Base-by-base conservation (phyloP, 2,113 vertebrate species). In the Mormyrus lacerda region DNA sequence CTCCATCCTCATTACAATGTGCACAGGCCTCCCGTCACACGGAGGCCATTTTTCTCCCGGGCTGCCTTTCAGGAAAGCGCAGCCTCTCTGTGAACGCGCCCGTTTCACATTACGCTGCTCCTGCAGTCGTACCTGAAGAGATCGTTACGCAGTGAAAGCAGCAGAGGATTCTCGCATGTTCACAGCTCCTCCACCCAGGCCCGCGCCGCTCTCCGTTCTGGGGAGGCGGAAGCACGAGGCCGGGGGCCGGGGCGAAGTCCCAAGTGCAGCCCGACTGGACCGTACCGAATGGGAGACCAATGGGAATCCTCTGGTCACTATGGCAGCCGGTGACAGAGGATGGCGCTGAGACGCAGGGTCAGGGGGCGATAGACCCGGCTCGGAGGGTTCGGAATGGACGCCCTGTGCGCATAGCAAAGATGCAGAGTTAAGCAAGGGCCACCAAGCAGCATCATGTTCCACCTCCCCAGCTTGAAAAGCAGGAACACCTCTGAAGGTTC, bases 1-100 rank as follows among this genome's bases (percentile, higher is more conserved):
- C 82, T 58, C 58, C 24, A 35, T 53, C 85, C 47, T 53, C 61
- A 76, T 42, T 79, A 76, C 58, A 90, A 87, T 73, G 58, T 35
- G 48, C 65, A 42, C 13, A 15, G 61, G 44, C 31, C 58, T 73
- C 83, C 3, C 21, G 3, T 13, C 35, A 45, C 35, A 47, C 21
- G 44, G 47, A 58, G 21, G 45, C n/a, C 61, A 39, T 47, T 86
- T 87, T 90, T 87, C 39, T 51, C 86, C 27, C 21, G 55, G 53
- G 7, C 79, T 85, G n/a, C 82, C 45, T 61, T 35, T 88, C 50
- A 87, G 42, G 19, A 48, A 69, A 48, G 44, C 87, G 11, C 15
- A n/a, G 19, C 17, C 31, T 8, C 47, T 50, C 44, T 11, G 42
- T 86, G 89, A 19, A 17, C 69, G 19, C 39, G 45, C n/a, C 15